These are phyloP conservation scores for Hermaeophaga mercurialis DNA, from an alignment of 2,888 invertebrate species.

Conservation along the genomic window DNA sequence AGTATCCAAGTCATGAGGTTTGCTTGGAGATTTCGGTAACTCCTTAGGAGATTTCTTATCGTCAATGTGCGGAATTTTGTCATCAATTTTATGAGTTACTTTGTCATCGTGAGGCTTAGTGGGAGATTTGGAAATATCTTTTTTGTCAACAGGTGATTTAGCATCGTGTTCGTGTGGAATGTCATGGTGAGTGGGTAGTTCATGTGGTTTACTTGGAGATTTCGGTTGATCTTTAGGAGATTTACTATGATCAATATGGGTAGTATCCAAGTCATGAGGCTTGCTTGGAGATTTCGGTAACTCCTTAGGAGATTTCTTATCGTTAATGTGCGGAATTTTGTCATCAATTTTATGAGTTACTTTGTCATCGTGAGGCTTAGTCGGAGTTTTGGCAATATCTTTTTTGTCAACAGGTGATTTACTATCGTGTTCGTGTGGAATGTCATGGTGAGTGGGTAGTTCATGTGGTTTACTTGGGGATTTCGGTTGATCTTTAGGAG, in stretches of 20 bases:
- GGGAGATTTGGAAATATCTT: too few relatives aligned
- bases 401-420: neutral
- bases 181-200: too few relatives aligned
- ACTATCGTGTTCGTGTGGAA: neutral
- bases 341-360: neutral
- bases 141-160: too few relatives aligned
- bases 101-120: too few relatives aligned
- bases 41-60: too few relatives aligned
- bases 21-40: too few relatives aligned
- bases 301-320: neutral
- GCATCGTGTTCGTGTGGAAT: too few relatives aligned
- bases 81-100: too few relatives aligned
- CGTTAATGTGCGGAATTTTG: neutral
- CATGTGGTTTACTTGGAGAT: slow-evolving; percentile 7
- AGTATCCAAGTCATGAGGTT: too few relatives aligned
- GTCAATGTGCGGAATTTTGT: too few relatives aligned
- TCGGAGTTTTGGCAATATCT: too few relatives aligned
- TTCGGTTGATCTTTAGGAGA: neutral
- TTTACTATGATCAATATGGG: neutral
- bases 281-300: neutral
- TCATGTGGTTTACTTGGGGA: neutral
- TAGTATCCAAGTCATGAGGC: neutral
- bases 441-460: neutral
- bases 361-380: neutral
- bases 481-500: neutral